A percentile compares a stretch with the other conserved stretches of the same genome.
phyloP scores from a whole-genome alignment of 2,113 vertebrate genomes.

The Polyodon spathula region DNA sequence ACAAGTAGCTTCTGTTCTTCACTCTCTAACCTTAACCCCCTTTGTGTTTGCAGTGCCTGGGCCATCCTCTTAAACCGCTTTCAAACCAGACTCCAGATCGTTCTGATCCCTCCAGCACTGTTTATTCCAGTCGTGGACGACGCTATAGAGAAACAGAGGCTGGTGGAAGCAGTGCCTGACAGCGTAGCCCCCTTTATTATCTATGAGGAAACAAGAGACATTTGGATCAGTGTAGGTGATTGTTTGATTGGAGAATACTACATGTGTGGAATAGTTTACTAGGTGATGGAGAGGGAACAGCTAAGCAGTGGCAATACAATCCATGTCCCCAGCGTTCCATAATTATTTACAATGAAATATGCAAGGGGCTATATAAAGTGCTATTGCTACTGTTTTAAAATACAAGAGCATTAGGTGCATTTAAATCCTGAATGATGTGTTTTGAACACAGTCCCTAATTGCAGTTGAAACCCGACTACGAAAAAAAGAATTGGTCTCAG shows the following conservation, averaged over 20 bases:
- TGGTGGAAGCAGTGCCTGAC: slow-evolving; percentile 58
- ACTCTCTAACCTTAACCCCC: neutral
- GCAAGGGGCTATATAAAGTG: too few species aligned
- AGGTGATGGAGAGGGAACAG: too few species aligned
- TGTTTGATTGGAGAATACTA: neutral
- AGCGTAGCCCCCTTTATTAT: slow-evolving; percentile 61
- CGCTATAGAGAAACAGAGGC: slow-evolving; percentile 59
- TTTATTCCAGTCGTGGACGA: slow-evolving; percentile 66
- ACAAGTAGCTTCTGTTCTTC: too few species aligned
- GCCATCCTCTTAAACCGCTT: slow-evolving; percentile 66
- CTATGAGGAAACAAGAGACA: slow-evolving; percentile 71
- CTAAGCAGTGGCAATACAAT: too few species aligned
- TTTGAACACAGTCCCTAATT: too few species aligned
- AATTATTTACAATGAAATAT: too few species aligned
- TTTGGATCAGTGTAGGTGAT: slow-evolving; percentile 72
- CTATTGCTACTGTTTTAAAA: too few species aligned
- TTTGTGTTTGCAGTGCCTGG: slow-evolving; percentile 53
- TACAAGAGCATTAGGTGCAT: too few species aligned
- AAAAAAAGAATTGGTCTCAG: too few species aligned
- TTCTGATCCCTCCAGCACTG: slow-evolving; percentile 61
- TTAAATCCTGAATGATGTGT: too few species aligned
- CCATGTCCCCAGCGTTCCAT: neutral
- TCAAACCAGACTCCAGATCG: slow-evolving; percentile 67
- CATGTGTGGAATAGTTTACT: too few species aligned
- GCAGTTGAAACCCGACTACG: too few species aligned